Evolutionary conservation across 2,888 invertebrate genomes (phyloP), one percentile per base, ranked within the genome.

Genomic region (Eristalis tenax): DNA sequence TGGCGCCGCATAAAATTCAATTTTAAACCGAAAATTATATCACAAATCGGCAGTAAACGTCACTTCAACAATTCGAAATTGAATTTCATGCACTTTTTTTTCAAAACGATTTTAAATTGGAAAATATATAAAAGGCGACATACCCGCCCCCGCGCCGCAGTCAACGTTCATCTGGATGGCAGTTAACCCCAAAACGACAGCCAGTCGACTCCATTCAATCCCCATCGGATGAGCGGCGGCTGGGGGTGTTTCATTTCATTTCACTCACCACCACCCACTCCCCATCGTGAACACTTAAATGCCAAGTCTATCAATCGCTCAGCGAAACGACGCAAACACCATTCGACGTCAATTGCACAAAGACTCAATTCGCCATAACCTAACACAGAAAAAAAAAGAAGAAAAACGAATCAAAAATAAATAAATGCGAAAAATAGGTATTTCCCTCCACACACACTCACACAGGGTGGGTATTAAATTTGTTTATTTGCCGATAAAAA

Each of bases 401-500:
- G n/a, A 61, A 59, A 85, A 81, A 26, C 26, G 26, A 26, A 3
- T 26, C 26, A 26, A 26, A 26, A 26, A 63, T 38, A 43, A 50
- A 50, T 40, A 59, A 40, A 40, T 59, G 13, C 22, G 23, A 59
- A 70, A 74, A 77, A 74, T 74, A 18, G 64, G 23, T 8, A 38
- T 38, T 23, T 22, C 43, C 23, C n/a, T 18, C 32, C 75, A 8
- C 32, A 32, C 32, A 32, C 32, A 32, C 15, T 28, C 15, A 38
- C 32, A 56, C 3, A 56, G 50, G 57, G 22, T 59, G 59, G 11
- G 56, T 74, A 87, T 87, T 80, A 87, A 87, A 69, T 80, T 68
- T 83, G 79, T 87, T 87, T 87, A 87, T 87, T 76, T 80, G 50
- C 59, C 83, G 79, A 80, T 80, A 87, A 83, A 76, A 83, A 68